Base-by-base conservation (phyloP, 2,888 invertebrate genomes). In the Cephonodes hylas region DNA sequence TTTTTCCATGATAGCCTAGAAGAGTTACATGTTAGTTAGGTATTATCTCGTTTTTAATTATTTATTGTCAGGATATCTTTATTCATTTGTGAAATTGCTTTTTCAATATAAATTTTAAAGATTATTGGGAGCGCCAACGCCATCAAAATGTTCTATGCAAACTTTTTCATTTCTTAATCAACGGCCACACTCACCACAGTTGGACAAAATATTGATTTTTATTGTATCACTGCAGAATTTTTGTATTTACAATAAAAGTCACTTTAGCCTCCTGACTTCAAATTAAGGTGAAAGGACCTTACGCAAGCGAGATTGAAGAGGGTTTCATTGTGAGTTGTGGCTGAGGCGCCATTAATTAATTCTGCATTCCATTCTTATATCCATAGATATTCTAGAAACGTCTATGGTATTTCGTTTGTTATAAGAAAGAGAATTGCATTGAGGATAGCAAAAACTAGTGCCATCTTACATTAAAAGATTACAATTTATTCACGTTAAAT, bases 241-340 rank as follows among this genome's bases (percentile, higher is more conserved):
- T 75, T 69, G 72, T 73, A 65, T 64, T 68, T 63, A 75, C 68
- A 76, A 79, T 81, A 79, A 81, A 83, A 81, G 78, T 80, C 79
- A 80, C 74, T 80, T 77, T 73, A 69, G 69, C 66, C 80, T 77
- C 76, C 70, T 73, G 65, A 56, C 71, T 70, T 70, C 74, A 79
- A 80, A 79, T 80, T 77, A 78, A 78, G 77, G 78, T 77, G 66
- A 68, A 73, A 74, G 65, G 68, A 61, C 67, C 70, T 64, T 67
- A 64, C 66, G 70, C 31, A 70, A 67, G 73, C 67, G 74, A 79
- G 80, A 80, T 79, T 81, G 80, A 81, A 75, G 75, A 80, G 80
- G 80, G 80, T 81, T 71, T 69, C 71, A 71, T 75, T 75, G 76
- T 77, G 75, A 77, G 76, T 77, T 79, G 79, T 75, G 79, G 79